Percentiles rank a stretch among this genome's conserved stretches.
Evolutionary conservation across 2,113 vertebrate genomes (phyloP).

Genomic region (Bubo scandiacus): DNA sequence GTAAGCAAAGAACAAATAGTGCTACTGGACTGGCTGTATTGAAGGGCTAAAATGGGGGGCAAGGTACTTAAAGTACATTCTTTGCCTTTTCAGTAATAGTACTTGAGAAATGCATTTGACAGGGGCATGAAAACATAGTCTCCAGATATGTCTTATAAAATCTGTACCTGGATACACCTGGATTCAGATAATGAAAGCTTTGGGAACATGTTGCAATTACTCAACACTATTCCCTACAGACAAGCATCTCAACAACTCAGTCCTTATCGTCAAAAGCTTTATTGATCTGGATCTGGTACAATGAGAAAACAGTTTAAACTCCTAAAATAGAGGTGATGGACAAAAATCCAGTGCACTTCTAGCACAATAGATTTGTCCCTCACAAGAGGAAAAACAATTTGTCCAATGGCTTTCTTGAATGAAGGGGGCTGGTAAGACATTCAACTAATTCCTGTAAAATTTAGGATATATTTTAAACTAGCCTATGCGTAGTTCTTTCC

Average conservation of each 20-base stretch:
- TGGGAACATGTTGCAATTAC: not conserved
- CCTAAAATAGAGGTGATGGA: rapidly evolving
- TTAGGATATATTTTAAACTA: not conserved
- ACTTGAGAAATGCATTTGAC: not conserved
- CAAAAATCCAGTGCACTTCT: rapidly evolving
- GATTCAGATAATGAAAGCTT: not conserved
- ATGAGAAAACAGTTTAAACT: not conserved
- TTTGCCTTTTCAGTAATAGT: not conserved
- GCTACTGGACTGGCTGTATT: not conserved
- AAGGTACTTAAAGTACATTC: not conserved
- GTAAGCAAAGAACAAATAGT: not conserved
- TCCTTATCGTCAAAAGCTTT: not conserved
- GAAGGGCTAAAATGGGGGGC: not conserved
- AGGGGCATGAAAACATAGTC: not conserved
- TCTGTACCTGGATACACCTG: not conserved
- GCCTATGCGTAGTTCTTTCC: not conserved
- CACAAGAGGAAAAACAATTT: not conserved
- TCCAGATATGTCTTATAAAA: not conserved
- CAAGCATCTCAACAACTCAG: rapidly evolving
- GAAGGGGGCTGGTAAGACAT: not conserved
- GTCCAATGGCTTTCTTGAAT: not conserved
- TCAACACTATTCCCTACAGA: not conserved
- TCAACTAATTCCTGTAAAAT: not conserved
- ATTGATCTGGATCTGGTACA: not conserved
- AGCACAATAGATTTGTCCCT: not conserved